phyloP scores from a whole-genome alignment of 2,888 invertebrate species.

The Itoplectis maculator region DNA sequence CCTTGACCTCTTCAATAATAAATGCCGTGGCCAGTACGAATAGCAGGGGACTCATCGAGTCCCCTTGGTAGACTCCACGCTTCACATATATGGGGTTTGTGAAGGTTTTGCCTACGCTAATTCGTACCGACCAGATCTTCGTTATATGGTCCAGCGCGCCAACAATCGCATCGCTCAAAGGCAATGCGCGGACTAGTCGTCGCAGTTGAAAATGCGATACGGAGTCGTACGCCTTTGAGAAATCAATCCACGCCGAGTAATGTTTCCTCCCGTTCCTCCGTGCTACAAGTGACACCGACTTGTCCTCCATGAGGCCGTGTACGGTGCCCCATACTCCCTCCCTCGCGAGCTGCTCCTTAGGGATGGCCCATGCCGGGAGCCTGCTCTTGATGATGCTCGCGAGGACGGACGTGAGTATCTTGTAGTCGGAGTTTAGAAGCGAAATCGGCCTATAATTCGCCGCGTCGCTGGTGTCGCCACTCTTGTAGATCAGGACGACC shows the following conservation, averaged over 20 bases:
- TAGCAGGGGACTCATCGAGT: conserved; percentile 61
- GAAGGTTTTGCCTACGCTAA: too few species aligned
- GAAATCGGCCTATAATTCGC: conserved; percentile 72
- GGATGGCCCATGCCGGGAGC: conserved; percentile 59
- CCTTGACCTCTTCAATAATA: too few species aligned
- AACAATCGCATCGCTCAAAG: too few species aligned
- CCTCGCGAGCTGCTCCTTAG: conserved; percentile 64
- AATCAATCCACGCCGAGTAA: conserved; percentile 68
- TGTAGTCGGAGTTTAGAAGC: conserved; percentile 72
- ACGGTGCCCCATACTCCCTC: conserved; percentile 71
- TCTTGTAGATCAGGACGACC: conserved; percentile 69
- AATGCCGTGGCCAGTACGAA: conserved; percentile 53
- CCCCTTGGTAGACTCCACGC: conserved; percentile 57
- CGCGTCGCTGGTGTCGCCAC: conserved; percentile 66
- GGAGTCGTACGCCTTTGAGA: conserved; percentile 55
- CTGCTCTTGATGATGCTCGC: conserved; percentile 35
- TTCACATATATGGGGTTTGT: conserved; percentile 31
- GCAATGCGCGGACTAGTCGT: conserved; percentile 17
- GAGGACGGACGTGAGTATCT: conserved; percentile 68
- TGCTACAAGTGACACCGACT: conserved; percentile 62
- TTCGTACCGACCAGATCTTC: too few species aligned
- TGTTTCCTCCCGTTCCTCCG: conserved; percentile 48
- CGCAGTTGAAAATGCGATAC: conserved; percentile 52
- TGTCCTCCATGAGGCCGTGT: conserved; percentile 71
- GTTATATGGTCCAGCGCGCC: too few species aligned